Percentiles rank a stretch among this genome's conserved stretches.
Evolutionary conservation across 2,113 vertebrate species (phyloP).

Genomic region (Irena cyanogastra): DNA sequence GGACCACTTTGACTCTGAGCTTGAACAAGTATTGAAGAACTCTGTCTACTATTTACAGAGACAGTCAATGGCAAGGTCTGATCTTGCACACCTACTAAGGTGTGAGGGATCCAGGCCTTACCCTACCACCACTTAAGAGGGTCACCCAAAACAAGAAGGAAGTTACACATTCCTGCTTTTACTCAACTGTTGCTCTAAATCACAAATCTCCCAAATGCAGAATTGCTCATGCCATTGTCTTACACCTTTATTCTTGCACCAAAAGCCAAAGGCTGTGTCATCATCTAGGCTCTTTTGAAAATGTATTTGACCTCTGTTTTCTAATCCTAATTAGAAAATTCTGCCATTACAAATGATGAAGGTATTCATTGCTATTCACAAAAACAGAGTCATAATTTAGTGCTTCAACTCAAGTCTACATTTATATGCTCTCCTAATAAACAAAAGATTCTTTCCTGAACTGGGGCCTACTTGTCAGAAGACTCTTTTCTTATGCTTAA

Average conservation of each 20-base stretch:
- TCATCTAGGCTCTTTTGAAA: background rate
- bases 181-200: background rate
- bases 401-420: background rate
- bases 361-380: background rate
- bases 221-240: background rate
- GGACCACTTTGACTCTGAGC: background rate
- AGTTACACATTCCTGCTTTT: background rate
- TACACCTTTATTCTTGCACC: background rate
- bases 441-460: background rate
- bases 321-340: background rate
- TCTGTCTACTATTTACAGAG: background rate
- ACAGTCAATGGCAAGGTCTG: background rate
- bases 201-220: background rate
- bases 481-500: background rate
- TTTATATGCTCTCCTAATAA: background rate
- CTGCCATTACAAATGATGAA: background rate
- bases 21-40: background rate
- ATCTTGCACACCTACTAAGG: background rate
- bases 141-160: background rate
- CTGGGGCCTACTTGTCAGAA: background rate
- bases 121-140: background rate
- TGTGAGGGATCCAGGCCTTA: background rate
- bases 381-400: background rate
- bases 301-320: background rate
- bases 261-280: background rate